Base-by-base conservation (phyloP, 2,797 vertebrate species). In the Catamblyrhynchus diadema region DNA sequence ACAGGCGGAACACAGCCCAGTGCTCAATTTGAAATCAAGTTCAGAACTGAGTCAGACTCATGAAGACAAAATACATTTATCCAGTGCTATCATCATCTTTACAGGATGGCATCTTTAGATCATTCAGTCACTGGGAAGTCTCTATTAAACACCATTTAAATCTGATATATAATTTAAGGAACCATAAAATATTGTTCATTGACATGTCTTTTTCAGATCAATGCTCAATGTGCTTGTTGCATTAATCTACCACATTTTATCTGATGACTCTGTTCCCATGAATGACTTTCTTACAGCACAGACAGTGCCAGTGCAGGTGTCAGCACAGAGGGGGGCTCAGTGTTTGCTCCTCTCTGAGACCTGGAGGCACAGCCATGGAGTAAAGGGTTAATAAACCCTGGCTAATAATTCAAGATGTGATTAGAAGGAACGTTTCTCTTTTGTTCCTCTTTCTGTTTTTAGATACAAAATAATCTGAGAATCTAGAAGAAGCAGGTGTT, bases 401-500 rank as follows among this genome's bases (percentile, higher is more conserved):
- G 27, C 66, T 71, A 91, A 93, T 80, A 71, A 96, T 79, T 94
- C 85, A 87, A 79, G 86, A 88, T 90, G 85, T 41, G 59, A 90
- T 93, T 90, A 82, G 72, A 79, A 88, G 48, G 62, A 94, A 80
- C 50, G 13, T 19, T 51, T 28, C 70, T 79, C 71, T 91, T 60
- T 27, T 2, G 12, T 65, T 47, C 20, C 20, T 44, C 10, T 44
- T 44, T 21, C 93, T 96, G 65, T 90, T 94, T 97, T 94, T 96
- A 95, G 92, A 94, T 85, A 90, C 39, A 67, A 91, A 92, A 59
- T 90, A 57, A 75, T 79, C 92, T 90, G 60, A 93, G 94, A 94
- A 83, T 70, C 86, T 86, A 80, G 80, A 97, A 96, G 77, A 93
- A 91, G 93, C 91, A 96, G 88, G 75, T 96, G 96, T 94, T 98